A percentile compares a stretch with the other conserved stretches of the same genome.
These are phyloP conservation scores for Gadopsis bispinosus DNA, from an alignment of 2,797 vertebrate species.

Conservation along the genomic window DNA sequence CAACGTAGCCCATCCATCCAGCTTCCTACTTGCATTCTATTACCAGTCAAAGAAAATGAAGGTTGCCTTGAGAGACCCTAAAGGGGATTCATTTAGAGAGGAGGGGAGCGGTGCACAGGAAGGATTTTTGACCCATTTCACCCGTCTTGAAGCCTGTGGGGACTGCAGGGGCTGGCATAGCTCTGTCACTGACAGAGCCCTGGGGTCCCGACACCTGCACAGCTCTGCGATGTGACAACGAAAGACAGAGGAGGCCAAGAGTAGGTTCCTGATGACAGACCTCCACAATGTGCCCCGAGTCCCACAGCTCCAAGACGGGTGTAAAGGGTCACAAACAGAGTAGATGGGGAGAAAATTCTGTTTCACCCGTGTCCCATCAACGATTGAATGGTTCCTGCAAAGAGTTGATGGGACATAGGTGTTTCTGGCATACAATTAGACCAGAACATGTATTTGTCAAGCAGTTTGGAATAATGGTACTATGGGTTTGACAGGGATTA, in stretches of 20 bases:
- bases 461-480: background rate
- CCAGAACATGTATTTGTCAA: background rate
- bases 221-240: slow-evolving; percentile 59
- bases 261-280: slow-evolving; percentile 64
- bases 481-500: background rate
- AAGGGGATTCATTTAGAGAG: slow-evolving; percentile 72
- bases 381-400: background rate
- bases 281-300: slow-evolving; percentile 35
- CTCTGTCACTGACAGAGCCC: slow-evolving; percentile 61
- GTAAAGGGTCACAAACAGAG: slow-evolving; percentile 37
- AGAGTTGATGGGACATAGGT: background rate
- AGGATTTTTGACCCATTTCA: slow-evolving; percentile 68
- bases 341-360: slow-evolving; percentile 23
- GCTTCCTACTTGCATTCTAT: slow-evolving; percentile 65
- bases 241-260: slow-evolving; percentile 54
- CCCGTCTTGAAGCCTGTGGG: slow-evolving; percentile 56
- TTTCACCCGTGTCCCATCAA: background rate
- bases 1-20: slow-evolving; percentile 59
- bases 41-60: slow-evolving; percentile 69
- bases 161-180: slow-evolving; percentile 50
- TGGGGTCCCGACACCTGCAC: slow-evolving; percentile 67
- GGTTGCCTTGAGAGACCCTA: slow-evolving; percentile 68
- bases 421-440: background rate
- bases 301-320: slow-evolving; percentile 56
- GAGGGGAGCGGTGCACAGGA: slow-evolving; percentile 50